phyloP scores from a whole-genome alignment of 2,797 vertebrate genomes.

The Halcyon leucocephala region DNA sequence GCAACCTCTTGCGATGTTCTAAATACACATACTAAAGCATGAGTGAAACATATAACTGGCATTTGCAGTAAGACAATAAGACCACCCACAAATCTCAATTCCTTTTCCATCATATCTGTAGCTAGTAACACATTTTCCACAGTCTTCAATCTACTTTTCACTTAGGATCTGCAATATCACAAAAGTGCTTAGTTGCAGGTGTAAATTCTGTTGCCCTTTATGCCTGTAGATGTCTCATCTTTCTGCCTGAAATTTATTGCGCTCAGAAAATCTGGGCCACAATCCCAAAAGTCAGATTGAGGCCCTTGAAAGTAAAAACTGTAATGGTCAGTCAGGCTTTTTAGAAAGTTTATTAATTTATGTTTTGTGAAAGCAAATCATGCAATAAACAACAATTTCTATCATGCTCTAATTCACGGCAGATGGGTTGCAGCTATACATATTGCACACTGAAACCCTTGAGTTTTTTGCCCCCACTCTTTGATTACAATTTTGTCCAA shows the following conservation, averaged over 20 bases:
- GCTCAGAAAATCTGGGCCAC: not conserved
- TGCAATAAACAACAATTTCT: conserved; percentile 26
- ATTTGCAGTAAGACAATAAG: not conserved
- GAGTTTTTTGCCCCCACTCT: not conserved
- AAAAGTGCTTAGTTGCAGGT: not conserved
- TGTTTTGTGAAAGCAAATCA: not conserved
- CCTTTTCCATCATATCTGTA: not conserved
- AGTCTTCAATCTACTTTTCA: not conserved
- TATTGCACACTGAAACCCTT: not conserved
- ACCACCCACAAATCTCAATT: not conserved
- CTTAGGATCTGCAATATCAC: not conserved
- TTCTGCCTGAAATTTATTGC: not conserved
- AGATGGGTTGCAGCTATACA: not conserved
- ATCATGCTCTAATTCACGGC: not conserved
- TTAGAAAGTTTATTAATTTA: conserved; percentile 11
- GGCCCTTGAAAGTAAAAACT: not conserved
- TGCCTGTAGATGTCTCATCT: not conserved
- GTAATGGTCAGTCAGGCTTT: not conserved
- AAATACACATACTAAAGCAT: not conserved
- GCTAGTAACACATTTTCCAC: not conserved
- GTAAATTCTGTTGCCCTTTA: not conserved
- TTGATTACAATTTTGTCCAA: not conserved
- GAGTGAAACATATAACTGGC: not conserved
- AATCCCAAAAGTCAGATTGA: not conserved
- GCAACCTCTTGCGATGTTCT: not conserved